phyloP scores from a whole-genome alignment of 2,888 invertebrate species.

The Andrena camellia region DNA sequence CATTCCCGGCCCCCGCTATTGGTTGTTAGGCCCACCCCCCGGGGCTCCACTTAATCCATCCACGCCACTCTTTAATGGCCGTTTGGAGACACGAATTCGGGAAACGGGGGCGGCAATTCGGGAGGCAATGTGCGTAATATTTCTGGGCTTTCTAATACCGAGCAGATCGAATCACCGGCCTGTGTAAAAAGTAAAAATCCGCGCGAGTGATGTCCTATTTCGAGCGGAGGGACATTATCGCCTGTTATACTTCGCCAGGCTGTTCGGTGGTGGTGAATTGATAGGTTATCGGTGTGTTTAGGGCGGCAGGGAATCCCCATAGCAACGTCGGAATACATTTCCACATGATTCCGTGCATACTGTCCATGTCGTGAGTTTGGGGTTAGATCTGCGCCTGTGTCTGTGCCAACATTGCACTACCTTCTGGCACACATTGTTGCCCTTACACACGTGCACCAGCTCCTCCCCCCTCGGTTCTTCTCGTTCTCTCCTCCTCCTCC shows the following conservation, averaged over 20 bases:
- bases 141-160: background rate
- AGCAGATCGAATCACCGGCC: background rate
- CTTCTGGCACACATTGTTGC: constrained; percentile 60
- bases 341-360: constrained; percentile 70
- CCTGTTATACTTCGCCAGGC: constrained; percentile 63
- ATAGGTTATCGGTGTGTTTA: constrained; percentile 79
- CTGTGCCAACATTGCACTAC: constrained; percentile 57
- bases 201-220: constrained; percentile 23
- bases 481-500: constrained; percentile 11
- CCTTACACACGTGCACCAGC: constrained; percentile 34
- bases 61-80: constrained; percentile 31
- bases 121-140: background rate
- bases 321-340: constrained; percentile 81
- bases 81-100: constrained; percentile 36
- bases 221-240: constrained; percentile 56
- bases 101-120: constrained; percentile 9
- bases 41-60: constrained; percentile 44
- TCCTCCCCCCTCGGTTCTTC: background rate
- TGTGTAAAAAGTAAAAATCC: background rate
- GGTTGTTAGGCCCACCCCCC: constrained; percentile 52
- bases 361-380: constrained; percentile 55
- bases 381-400: constrained; percentile 51
- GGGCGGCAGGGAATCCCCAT: constrained; percentile 77
- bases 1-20: constrained; percentile 41
- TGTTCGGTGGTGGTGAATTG: constrained; percentile 69